Conservation (phyloP, 2,113 vertebrate genomes). For the Pandion haliaetus region DNA sequence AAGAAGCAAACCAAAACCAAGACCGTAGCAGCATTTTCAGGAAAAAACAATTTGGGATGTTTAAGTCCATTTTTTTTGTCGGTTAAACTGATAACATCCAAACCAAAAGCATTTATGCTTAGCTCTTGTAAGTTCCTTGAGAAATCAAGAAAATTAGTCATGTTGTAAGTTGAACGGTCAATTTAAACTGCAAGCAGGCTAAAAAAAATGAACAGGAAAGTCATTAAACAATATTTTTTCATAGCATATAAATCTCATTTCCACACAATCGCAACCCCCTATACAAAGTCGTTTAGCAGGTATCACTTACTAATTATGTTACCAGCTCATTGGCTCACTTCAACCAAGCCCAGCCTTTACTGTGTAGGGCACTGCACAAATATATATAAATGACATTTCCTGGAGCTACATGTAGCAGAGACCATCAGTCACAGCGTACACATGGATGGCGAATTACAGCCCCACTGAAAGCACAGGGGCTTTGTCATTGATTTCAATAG, state of each 20-base stretch:
- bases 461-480: background rate
- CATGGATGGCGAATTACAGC: background rate
- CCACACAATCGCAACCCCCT: background rate
- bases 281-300: background rate
- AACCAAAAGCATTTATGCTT: background rate
- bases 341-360: background rate
- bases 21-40: background rate
- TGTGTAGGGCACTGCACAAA: background rate
- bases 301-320: conserved; percentile 1
- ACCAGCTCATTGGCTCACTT: background rate
- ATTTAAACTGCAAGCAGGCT: background rate
- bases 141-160: background rate
- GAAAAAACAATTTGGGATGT: background rate
- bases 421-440: background rate
- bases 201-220: background rate
- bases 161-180: background rate
- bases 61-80: background rate
- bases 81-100: background rate
- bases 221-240: background rate
- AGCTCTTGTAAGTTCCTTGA: background rate
- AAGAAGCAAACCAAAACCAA: background rate
- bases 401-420: background rate
- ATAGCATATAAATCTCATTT: background rate
- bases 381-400: conserved; percentile 1
- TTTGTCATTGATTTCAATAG: background rate